Base-by-base conservation (phyloP, 2,797 vertebrate species). In the Notoglanidium macrostoma region DNA sequence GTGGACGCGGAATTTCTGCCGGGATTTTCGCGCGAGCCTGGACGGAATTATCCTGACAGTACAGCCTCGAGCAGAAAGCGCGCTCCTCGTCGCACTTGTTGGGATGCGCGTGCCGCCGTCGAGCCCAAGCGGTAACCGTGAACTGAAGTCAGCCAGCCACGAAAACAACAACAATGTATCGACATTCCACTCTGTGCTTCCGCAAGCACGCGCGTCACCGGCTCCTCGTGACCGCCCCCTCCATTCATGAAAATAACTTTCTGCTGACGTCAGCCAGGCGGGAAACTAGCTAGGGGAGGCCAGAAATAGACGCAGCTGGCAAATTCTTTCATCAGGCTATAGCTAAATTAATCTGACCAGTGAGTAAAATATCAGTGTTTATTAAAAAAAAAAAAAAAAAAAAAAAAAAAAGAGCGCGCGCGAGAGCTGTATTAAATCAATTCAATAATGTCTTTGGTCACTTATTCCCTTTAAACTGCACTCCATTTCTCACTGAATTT, bases 211-310 rank as follows among this genome's bases (percentile, higher is more conserved):
- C 89, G 93, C 96, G 96, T 96, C 96, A 96, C 93, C 90, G 90
- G 87, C 81, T 96, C 94, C 96, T 95, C 95, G 95, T 96, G 96
- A 96, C 96, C 95, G 94, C 95, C 95, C 95, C 96, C 95, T 96
- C 96, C 96, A 96, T 97, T 97, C 96, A 97, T 97, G 96, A 97
- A 97, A 96, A 96, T 96, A 96, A 95, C 96, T 96, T 94, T 92
- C 89, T 94, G 94, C 95, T 96, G 95, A 96, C 96, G 96, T 96
- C 94, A 96, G 94, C 90, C 92, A 90, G 93, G 93, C 92, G 92
- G 90, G 84, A 91, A 90, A 87, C 76, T 51, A 84, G 87, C 89
- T 77, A 88, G 87, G 73, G 87, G 90, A 90, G 89, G 92, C 91
- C 95, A 95, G 90, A 96, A 96, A 96, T 96, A 96, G 95, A 95